phyloP scores from a whole-genome alignment of 2,797 vertebrate species.

The Xiphorhynchus erythropygius region DNA sequence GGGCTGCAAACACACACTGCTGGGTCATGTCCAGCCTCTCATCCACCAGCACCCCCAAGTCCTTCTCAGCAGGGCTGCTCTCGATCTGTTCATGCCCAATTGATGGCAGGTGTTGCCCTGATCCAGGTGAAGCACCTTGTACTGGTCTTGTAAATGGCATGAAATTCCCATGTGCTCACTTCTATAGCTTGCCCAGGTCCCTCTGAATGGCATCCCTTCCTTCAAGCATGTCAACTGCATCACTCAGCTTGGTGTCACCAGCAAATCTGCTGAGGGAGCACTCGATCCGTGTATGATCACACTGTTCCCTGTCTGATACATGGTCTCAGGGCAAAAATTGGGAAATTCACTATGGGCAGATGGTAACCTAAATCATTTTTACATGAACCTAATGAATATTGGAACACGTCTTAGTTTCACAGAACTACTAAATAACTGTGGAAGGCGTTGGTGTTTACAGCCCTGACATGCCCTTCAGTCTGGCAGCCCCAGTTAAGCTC shows the following conservation, averaged over 20 bases:
- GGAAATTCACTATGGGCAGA: neutral
- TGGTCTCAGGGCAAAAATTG: neutral
- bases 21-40: neutral
- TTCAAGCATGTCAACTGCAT: neutral
- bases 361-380: neutral
- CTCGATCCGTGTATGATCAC: neutral
- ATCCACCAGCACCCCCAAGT: neutral
- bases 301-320: neutral
- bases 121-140: neutral
- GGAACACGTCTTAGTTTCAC: neutral
- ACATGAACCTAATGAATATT: neutral
- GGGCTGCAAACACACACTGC: neutral
- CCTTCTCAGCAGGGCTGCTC: neutral
- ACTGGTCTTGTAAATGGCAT: neutral
- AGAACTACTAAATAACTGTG: neutral
- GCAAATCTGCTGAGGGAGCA: neutral
- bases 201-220: neutral
- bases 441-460: neutral
- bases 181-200: neutral
- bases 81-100: neutral
- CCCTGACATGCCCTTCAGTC: neutral
- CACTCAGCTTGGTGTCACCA: neutral
- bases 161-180: neutral
- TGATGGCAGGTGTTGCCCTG: accelerated
- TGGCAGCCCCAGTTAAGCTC: neutral